Evolutionary conservation across 2,888 invertebrate species (phyloP), one percentile per base, ranked within the genome.

Genomic region (Falcaria lacertinaria): DNA sequence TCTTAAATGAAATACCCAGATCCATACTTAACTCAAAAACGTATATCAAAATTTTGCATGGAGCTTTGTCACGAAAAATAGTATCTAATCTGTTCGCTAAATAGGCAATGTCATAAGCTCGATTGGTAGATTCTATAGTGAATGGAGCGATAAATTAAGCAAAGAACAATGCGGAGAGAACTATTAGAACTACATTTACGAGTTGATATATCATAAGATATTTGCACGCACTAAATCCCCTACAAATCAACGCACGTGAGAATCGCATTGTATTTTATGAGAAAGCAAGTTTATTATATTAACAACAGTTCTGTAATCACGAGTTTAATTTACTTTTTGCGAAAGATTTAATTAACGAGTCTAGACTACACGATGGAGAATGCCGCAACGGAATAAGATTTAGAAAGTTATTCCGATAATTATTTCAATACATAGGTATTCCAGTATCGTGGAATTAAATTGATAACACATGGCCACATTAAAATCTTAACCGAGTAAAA

Each of bases 241-340:
- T 57, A 54, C 52, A 58, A 56, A 50, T 54, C 50, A 45, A 47
- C 28, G 3, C 28, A 28, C 28, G 76, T 84, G 86, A 74, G 86
- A 87, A 86, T 64, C 55, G 58, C 69, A 73, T 73, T 70, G 70
- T 69, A 48, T 60, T 58, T 57, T 73, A 72, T 83, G 80, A 75
- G 83, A 85, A 84, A 76, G 69, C 73, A 69, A 72, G 73, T 78
- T 80, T 76, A 76, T 74, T 74, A 76, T 71, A 64, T 64, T 74
- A 76, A 79, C 74, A 73, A 66, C 62, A 62, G 63, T 56, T 57
- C 58, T 67, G 58, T 77, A 73, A 76, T 79, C 74, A 75, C 65
- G 57, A 69, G 65, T 78, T 72, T 72, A 78, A 81, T 81, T 80
- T 69, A 76, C 66, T 81, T 84, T 83, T 85, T 82, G 64, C 71